A percentile compares a stretch with the other conserved stretches of the same genome.
Conservation (phyloP, 2,888 invertebrate genomes). For the Bibio marci region DNA sequence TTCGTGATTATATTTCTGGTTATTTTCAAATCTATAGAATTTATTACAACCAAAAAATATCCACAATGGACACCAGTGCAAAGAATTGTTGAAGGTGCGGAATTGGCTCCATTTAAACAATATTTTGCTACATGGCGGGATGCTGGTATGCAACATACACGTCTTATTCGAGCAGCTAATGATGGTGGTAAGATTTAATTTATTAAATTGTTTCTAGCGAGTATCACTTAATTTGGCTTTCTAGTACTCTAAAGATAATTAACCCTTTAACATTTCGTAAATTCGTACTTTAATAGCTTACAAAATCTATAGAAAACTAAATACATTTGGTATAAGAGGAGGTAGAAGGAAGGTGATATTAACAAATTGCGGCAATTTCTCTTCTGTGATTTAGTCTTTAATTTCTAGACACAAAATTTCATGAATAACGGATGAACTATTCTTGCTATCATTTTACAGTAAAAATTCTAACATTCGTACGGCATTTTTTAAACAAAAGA, state of each 20-base stretch:
- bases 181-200: conserved; percentile 24
- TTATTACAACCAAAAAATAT: conserved; percentile 46
- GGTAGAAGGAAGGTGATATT: too few relatives aligned
- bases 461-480: too few relatives aligned
- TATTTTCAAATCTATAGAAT: conserved; percentile 22
- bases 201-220: conserved; percentile 3
- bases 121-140: conserved; percentile 71
- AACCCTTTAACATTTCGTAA: too few relatives aligned
- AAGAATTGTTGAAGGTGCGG: conserved; percentile 64
- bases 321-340: too few relatives aligned
- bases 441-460: too few relatives aligned
- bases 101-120: conserved; percentile 75
- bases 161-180: conserved; percentile 33
- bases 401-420: too few relatives aligned
- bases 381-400: too few relatives aligned
- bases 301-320: background rate
- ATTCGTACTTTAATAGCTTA: too few relatives aligned
- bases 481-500: too few relatives aligned
- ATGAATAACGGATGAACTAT: too few relatives aligned
- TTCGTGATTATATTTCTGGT: background rate
- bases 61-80: conserved; percentile 52
- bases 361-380: too few relatives aligned
- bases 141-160: conserved; percentile 39
- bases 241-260: too few relatives aligned
- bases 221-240: background rate